Conservation (phyloP, 2,888 invertebrate genomes). For the Pammene aurita region DNA sequence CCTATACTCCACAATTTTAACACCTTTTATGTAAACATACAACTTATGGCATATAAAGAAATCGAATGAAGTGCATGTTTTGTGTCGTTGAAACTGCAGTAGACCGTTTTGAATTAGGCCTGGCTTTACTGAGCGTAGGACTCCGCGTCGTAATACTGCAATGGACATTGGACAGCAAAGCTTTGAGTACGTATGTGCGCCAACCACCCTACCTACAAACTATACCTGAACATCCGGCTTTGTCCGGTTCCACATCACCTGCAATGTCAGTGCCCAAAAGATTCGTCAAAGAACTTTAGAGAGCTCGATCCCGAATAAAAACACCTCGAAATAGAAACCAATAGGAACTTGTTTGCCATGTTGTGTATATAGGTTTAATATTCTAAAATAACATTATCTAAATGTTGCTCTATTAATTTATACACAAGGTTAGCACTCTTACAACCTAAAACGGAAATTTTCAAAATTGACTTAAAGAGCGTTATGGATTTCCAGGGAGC, state of each 20-base stretch:
- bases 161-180: conserved; percentile 69
- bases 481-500: no score
- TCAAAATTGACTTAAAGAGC: no score
- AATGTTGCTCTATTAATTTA: no score
- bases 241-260: conserved; percentile 47
- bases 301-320: conserved; percentile 8
- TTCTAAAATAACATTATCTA: no score
- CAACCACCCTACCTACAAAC: conserved; percentile 47
- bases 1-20: no score
- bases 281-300: conserved; percentile 44
- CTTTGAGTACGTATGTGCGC: conserved; percentile 60
- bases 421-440: no score
- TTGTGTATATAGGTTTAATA: no score
- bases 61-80: no score
- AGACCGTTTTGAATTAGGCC: conserved; percentile 49
- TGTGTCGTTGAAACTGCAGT: no score
- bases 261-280: conserved; percentile 43
- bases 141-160: conserved; percentile 54
- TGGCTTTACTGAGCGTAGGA: conserved; percentile 36
- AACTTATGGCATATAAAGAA: no score
- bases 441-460: no score
- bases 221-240: conserved; percentile 55
- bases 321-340: conserved; percentile 10
- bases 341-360: neutral
- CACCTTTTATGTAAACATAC: no score